Conservation (phyloP, 2,888 invertebrate genomes). For the Chrysodeixis includens region DNA sequence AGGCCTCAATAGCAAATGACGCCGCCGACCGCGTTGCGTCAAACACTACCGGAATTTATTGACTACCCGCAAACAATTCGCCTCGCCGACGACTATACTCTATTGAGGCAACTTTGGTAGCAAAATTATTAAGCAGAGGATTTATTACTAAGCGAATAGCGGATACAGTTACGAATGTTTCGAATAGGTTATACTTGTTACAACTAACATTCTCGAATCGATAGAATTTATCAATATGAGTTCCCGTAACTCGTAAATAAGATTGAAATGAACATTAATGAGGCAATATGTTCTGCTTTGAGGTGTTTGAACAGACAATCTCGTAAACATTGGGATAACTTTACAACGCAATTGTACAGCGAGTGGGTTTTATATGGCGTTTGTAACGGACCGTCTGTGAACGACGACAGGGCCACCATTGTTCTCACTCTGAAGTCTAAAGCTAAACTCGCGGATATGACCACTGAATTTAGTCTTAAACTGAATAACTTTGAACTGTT, state of each 20-base stretch:
- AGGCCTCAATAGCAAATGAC: slow-evolving; percentile 71
- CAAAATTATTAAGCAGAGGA: slow-evolving; percentile 61
- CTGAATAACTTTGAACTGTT: slow-evolving; percentile 37
- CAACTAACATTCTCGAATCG: slow-evolving; percentile 19
- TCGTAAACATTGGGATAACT: slow-evolving; percentile 46
- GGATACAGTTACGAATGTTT: slow-evolving; percentile 22
- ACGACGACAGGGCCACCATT: slow-evolving; percentile 58
- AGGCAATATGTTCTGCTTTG: slow-evolving; percentile 37
- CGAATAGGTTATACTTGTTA: slow-evolving; percentile 31
- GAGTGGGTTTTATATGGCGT: slow-evolving; percentile 46
- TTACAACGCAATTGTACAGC: slow-evolving; percentile 47
- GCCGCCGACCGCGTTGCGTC: slow-evolving; percentile 72
- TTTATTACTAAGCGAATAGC: slow-evolving; percentile 52
- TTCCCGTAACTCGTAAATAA: slow-evolving; percentile 54
- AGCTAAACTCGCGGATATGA: slow-evolving; percentile 58
- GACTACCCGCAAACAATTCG: slow-evolving; percentile 77
- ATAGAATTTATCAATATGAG: slow-evolving; percentile 46
- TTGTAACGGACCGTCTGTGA: slow-evolving; percentile 34
- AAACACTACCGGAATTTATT: slow-evolving; percentile 74
- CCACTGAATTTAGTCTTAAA: slow-evolving; percentile 35
- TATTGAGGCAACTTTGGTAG: slow-evolving; percentile 64
- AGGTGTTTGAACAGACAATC: slow-evolving; percentile 53
- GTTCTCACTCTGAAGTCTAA: slow-evolving; percentile 63
- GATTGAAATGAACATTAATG: slow-evolving; percentile 54
- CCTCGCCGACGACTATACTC: slow-evolving; percentile 57